phyloP scores from a whole-genome alignment of 92 coral and sea anemone genomes.

The Heteractis magnifica region DNA sequence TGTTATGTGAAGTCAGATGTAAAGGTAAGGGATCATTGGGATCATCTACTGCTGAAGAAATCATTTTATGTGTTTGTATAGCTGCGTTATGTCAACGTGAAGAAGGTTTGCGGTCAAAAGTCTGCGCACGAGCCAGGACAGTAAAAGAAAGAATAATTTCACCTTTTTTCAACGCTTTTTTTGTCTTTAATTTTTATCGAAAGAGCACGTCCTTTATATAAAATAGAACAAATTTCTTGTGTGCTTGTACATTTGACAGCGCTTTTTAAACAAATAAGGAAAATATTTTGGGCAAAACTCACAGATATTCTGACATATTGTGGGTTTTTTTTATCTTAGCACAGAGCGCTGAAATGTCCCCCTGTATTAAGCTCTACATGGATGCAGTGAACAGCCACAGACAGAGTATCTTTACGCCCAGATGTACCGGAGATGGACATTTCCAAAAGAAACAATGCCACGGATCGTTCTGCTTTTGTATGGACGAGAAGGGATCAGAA shows the following conservation, averaged over 20 bases:
- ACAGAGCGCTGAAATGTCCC: conserved; percentile 39
- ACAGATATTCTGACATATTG: background rate
- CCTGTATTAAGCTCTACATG: conserved; percentile 50
- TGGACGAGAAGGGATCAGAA: conserved; percentile 65
- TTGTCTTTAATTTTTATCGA: too few species aligned
- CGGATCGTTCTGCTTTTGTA: conserved; percentile 79
- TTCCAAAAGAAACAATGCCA: conserved; percentile 67
- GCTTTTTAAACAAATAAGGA: background rate
- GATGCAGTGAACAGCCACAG: conserved; percentile 46
- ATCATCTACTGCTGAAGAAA: too few species aligned
- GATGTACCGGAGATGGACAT: conserved; percentile 64
- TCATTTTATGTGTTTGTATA: too few species aligned
- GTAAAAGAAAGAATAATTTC: too few species aligned
- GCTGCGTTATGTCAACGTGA: too few species aligned
- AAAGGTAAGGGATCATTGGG: conserved; percentile 29
- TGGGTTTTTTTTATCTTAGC: background rate
- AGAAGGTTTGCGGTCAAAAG: too few species aligned
- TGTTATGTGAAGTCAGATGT: conserved; percentile 54
- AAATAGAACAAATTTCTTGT: background rate
- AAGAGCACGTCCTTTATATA: too few species aligned
- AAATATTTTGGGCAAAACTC: background rate
- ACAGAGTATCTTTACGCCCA: conserved; percentile 59
- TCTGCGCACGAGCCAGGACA: too few species aligned
- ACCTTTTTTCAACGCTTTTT: too few species aligned
- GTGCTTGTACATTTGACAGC: background rate